Evolutionary conservation across 2,113 vertebrate species (phyloP).

Genomic region (Noctilio leporinus): DNA sequence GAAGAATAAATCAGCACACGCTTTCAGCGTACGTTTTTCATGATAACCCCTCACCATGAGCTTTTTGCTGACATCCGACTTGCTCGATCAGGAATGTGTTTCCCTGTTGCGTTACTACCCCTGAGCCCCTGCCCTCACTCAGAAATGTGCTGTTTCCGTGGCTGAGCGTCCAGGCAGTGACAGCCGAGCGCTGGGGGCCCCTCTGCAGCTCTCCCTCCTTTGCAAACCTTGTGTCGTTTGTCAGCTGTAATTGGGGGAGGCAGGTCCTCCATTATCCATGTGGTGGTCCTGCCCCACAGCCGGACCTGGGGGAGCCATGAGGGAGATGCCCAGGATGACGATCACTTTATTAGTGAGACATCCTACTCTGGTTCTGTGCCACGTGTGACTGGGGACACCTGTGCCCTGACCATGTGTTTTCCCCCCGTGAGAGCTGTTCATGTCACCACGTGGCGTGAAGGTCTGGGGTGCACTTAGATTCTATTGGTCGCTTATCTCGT

Average conservation of each 20-base stretch:
- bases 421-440: rapidly evolving
- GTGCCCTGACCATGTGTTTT: rapidly evolving
- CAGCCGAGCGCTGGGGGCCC: rapidly evolving
- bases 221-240: background rate
- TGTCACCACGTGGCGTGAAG: rapidly evolving
- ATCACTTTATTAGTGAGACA: rapidly evolving
- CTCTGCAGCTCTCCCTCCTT: background rate
- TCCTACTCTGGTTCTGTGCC: background rate
- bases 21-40: rapidly evolving
- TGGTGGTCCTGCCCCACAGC: background rate
- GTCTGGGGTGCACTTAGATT: rapidly evolving
- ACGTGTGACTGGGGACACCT: rapidly evolving
- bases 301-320: background rate
- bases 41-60: rapidly evolving
- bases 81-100: rapidly evolving
- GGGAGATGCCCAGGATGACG: rapidly evolving
- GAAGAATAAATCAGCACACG: too few relatives aligned
- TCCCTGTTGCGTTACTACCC: rapidly evolving
- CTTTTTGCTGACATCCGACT: rapidly evolving
- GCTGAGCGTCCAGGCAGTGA: too few relatives aligned
- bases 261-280: too few relatives aligned
- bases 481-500: rapidly evolving
- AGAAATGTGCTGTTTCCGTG: rapidly evolving
- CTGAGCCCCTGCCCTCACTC: rapidly evolving
- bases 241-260: background rate